These are phyloP conservation scores for Galago senegalensis DNA, from an alignment of 2,797 vertebrate genomes.

Conservation along the genomic window DNA sequence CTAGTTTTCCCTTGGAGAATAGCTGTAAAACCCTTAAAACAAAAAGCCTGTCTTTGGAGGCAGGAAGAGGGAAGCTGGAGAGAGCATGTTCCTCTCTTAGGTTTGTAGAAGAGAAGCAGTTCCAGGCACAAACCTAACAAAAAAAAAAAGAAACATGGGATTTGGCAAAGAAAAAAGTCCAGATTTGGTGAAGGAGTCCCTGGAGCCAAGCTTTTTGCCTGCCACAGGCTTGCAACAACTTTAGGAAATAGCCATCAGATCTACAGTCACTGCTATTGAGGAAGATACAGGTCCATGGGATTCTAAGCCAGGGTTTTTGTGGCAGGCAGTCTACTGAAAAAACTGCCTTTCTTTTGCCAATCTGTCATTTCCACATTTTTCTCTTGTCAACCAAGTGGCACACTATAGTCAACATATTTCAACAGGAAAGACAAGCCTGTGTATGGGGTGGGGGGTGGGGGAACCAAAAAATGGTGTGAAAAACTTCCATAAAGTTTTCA, in stretches of 20 bases:
- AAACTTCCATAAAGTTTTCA: not conserved
- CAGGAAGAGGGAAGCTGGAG: not conserved
- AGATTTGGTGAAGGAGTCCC: not conserved
- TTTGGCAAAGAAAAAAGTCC: not conserved
- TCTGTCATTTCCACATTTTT: not conserved
- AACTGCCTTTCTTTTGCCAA: not conserved
- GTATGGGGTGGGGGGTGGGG: no score
- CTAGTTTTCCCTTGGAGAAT: not conserved
- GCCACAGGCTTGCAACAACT: not conserved
- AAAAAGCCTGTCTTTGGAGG: not conserved
- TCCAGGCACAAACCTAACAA: not conserved
- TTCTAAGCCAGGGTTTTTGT: not conserved
- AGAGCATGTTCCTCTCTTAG: not conserved
- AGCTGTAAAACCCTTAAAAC: slow-evolving; percentile 20
- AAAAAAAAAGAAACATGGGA: not conserved
- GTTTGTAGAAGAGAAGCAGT: not conserved
- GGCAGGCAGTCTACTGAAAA: not conserved
- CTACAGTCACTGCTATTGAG: not conserved
- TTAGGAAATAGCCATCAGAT: not conserved
- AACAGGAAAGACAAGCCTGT: slow-evolving; percentile 4
- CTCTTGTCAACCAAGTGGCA: not conserved
- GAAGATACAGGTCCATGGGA: not conserved
- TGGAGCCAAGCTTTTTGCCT: not conserved
- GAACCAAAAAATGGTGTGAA: not conserved
- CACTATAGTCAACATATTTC: not conserved